phyloP scores from a whole-genome alignment of 2,888 invertebrate genomes.

The Acanthosepion pharaonis region DNA sequence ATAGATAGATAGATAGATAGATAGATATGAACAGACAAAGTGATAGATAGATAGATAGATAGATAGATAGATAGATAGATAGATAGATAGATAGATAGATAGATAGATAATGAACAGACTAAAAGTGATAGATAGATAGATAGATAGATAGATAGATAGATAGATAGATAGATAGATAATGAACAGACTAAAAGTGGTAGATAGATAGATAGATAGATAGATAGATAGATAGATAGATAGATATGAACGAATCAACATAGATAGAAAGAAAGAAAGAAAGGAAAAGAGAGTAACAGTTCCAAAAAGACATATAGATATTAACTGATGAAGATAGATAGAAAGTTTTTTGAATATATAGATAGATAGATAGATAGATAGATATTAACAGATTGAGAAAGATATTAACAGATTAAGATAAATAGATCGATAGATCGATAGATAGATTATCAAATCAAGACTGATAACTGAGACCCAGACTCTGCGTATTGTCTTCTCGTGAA shows the following conservation, averaged over 20 bases:
- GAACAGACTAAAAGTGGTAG: background rate
- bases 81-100: background rate
- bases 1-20: background rate
- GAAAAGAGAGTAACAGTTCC: background rate
- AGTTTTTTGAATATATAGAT: background rate
- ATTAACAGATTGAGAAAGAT: background rate
- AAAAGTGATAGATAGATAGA: background rate
- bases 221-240: background rate
- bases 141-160: background rate
- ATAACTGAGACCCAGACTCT: background rate
- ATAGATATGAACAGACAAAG: background rate
- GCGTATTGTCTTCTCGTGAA: background rate
- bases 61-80: background rate
- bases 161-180: background rate
- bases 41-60: too few relatives aligned
- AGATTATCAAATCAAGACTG: background rate
- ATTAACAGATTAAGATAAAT: background rate
- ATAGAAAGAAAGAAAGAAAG: background rate
- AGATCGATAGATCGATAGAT: background rate
- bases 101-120: too few relatives aligned
- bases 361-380: background rate
- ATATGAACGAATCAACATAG: background rate
- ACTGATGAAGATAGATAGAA: background rate
- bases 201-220: background rate
- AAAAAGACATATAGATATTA: background rate